A percentile compares a stretch with the other conserved stretches of the same genome.
These are phyloP conservation scores for Caenorhabditis tropicalis DNA, from an alignment of 1,140 invertebrate genomes.

Conservation along the genomic window DNA sequence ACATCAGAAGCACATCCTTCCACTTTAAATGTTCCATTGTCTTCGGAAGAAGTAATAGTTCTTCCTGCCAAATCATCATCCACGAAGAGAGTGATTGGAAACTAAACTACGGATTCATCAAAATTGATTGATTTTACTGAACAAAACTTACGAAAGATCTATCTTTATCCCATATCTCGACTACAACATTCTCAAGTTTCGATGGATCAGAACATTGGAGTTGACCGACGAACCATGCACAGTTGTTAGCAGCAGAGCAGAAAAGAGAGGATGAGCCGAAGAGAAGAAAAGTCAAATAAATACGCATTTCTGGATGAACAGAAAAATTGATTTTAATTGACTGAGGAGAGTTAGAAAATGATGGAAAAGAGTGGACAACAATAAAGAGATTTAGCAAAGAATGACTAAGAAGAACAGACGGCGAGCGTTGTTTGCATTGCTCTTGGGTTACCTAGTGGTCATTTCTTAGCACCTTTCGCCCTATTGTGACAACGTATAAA, in stretches of 20 bases:
- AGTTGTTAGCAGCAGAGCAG: not conserved
- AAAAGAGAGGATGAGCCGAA: not conserved
- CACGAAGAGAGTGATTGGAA: slow-evolving; percentile 39
- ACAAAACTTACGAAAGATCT: slow-evolving; percentile 40
- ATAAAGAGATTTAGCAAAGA: not conserved
- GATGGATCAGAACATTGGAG: slow-evolving; percentile 9
- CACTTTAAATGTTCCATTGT: slow-evolving; percentile 54
- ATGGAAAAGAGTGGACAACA: no score
- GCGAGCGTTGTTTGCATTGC: slow-evolving; percentile 17
- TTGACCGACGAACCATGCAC: slow-evolving; percentile 48
- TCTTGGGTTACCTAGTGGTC: slow-evolving; percentile 22
- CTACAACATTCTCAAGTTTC: slow-evolving; percentile 47
- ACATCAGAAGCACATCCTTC: slow-evolving; percentile 56
- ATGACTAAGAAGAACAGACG: not conserved
- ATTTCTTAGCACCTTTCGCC: slow-evolving; percentile 12
- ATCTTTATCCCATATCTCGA: slow-evolving; percentile 56
- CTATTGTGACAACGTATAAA: no score
- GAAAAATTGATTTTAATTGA: not conserved
- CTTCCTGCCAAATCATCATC: slow-evolving; percentile 57
- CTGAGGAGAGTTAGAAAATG: no score
- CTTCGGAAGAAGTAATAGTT: slow-evolving; percentile 43
- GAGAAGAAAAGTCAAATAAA: not conserved
- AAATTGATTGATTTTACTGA: not conserved
- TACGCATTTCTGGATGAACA: not conserved
- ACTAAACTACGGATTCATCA: slow-evolving; percentile 3